A percentile compares a stretch with the other conserved stretches of the same genome.
Evolutionary conservation across 2,888 invertebrate species (phyloP).

Genomic region (Trachelus iudaicus): DNA sequence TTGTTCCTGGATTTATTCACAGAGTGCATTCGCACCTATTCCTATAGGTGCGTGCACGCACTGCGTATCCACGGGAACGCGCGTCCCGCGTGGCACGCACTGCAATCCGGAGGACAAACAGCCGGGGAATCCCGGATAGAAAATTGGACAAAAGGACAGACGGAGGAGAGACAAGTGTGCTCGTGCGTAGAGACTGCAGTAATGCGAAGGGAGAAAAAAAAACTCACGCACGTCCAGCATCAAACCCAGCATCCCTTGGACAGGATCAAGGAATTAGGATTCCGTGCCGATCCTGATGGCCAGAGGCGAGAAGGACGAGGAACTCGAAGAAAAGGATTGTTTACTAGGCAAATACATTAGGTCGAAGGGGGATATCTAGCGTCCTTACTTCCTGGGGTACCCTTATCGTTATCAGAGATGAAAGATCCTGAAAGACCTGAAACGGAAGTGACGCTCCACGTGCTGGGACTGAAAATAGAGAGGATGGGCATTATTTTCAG

Average conservation of each 20-base stretch:
- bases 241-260: neutral
- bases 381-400: neutral
- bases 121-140: neutral
- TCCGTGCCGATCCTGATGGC: neutral
- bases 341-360: neutral
- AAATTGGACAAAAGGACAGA: neutral
- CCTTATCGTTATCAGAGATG: neutral
- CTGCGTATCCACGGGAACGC: neutral
- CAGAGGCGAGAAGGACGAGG: neutral
- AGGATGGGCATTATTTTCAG: neutral
- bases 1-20: neutral
- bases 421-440: neutral
- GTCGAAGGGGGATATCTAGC: neutral
- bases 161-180: neutral
- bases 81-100: neutral
- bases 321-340: neutral
- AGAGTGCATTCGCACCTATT: neutral
- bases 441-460: neutral
- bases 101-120: neutral
- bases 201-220: neutral
- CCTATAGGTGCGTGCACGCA: neutral
- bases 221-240: neutral
- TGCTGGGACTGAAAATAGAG: neutral
- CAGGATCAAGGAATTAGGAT: neutral
- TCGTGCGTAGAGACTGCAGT: neutral